These are phyloP conservation scores for Daubentonia madagascariensis DNA, from an alignment of 2,113 vertebrate species.

Conservation along the genomic window DNA sequence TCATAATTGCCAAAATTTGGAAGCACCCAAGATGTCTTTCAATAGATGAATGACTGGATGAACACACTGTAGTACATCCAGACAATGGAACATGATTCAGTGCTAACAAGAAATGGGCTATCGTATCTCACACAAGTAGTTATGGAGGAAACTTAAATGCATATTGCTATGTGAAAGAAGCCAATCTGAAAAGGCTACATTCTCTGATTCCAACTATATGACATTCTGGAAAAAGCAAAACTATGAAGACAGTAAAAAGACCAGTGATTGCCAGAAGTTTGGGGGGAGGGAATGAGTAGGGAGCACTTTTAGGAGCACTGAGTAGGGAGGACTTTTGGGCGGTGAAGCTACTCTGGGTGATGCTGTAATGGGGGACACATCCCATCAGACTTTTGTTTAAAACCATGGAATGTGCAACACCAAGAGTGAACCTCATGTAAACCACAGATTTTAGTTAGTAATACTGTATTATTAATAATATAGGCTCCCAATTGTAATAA, in stretches of 20 bases:
- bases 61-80: no score
- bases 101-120: not conserved
- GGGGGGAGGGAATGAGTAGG: accelerated
- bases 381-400: not conserved
- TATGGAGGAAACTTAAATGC: accelerated
- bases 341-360: no score
- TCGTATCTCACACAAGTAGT: accelerated
- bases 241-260: not conserved
- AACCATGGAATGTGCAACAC: accelerated
- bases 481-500: accelerated
- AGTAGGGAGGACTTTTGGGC: not conserved
- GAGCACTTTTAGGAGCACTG: no score
- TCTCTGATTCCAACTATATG: not conserved
- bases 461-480: accelerated
- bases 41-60: accelerated
- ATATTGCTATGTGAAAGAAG: not conserved
- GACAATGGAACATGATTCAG: not conserved
- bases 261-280: not conserved
- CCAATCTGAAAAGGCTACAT: not conserved
- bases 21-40: not conserved
- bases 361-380: no score
- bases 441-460: not conserved
- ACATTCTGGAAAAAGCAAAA: not conserved
- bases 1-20: not conserved
- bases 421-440: not conserved